Conservation (phyloP, 2,797 vertebrate species). For the Notoglanidium macrostoma region DNA sequence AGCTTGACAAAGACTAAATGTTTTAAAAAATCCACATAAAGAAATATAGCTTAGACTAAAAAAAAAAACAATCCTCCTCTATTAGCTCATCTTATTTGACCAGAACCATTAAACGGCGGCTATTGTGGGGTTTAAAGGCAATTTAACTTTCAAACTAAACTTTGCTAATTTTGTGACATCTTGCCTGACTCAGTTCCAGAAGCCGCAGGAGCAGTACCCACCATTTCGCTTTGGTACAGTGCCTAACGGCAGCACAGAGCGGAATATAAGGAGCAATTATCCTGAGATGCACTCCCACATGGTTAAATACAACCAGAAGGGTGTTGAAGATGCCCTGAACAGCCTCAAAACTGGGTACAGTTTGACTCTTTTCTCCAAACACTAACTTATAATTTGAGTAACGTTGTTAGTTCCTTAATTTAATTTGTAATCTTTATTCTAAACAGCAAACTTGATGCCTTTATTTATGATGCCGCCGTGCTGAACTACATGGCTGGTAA, state of each 20-base stretch:
- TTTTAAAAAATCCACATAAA: neutral
- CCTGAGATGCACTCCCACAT: slow-evolving; percentile 98
- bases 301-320: slow-evolving; percentile 98
- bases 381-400: neutral
- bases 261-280: slow-evolving; percentile 98
- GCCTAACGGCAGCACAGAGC: slow-evolving; percentile 96
- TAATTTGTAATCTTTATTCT: neutral
- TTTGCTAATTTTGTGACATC: slow-evolving; percentile 37
- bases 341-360: slow-evolving; percentile 94
- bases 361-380: slow-evolving; percentile 2
- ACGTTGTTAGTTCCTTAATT: neutral
- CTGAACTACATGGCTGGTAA: slow-evolving; percentile 99
- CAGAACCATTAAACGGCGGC: slow-evolving; percentile 2
- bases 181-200: slow-evolving; percentile 84
- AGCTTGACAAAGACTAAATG: slow-evolving; percentile 14
- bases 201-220: slow-evolving; percentile 95
- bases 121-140: neutral
- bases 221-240: slow-evolving; percentile 97
- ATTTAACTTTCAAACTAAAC: neutral
- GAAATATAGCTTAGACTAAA: slow-evolving; percentile 31
- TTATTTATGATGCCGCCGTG: slow-evolving; percentile 94
- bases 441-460: slow-evolving; percentile 94
- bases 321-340: slow-evolving; percentile 92
- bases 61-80: slow-evolving; percentile 28
- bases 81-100: neutral